Conservation (phyloP, 2,888 invertebrate species). For the Apamea sordens region DNA sequence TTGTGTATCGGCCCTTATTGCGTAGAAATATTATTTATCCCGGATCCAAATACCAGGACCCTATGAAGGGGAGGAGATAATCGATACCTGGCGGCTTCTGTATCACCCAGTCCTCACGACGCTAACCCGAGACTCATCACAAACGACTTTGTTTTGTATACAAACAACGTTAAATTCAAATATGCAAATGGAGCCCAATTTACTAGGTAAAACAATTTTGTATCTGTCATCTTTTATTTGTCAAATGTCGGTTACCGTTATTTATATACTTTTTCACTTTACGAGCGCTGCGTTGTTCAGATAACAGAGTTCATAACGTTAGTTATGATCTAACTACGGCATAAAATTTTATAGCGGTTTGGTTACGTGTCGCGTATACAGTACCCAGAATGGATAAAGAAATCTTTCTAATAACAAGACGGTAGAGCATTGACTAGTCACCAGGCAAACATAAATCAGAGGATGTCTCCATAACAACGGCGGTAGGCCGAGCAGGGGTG, state of each 20-base stretch:
- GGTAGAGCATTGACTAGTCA: slow-evolving; percentile 70
- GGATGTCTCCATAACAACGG: slow-evolving; percentile 83
- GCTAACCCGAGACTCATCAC: slow-evolving; percentile 32
- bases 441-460: slow-evolving; percentile 83
- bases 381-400: slow-evolving; percentile 43
- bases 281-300: slow-evolving; percentile 53
- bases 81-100: slow-evolving; percentile 61
- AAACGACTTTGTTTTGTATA: slow-evolving; percentile 60
- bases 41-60: slow-evolving; percentile 57
- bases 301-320: slow-evolving; percentile 60
- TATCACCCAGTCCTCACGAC: slow-evolving; percentile 49
- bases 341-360: slow-evolving; percentile 61
- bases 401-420: slow-evolving; percentile 59
- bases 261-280: slow-evolving; percentile 63
- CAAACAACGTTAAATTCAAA: slow-evolving; percentile 61
- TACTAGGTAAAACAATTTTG: slow-evolving; percentile 47
- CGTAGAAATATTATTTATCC: slow-evolving; percentile 59
- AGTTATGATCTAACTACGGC: slow-evolving; percentile 59
- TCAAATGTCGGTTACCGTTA: slow-evolving; percentile 58
- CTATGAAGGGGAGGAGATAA: slow-evolving; percentile 55
- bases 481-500: slow-evolving; percentile 75
- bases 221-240: slow-evolving; percentile 50
- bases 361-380: slow-evolving; percentile 50
- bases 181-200: slow-evolving; percentile 49
- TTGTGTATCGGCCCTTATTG: slow-evolving; percentile 46